phyloP scores from a whole-genome alignment of 2,888 invertebrate genomes.

The Hirtodrosophila histrioides region DNA sequence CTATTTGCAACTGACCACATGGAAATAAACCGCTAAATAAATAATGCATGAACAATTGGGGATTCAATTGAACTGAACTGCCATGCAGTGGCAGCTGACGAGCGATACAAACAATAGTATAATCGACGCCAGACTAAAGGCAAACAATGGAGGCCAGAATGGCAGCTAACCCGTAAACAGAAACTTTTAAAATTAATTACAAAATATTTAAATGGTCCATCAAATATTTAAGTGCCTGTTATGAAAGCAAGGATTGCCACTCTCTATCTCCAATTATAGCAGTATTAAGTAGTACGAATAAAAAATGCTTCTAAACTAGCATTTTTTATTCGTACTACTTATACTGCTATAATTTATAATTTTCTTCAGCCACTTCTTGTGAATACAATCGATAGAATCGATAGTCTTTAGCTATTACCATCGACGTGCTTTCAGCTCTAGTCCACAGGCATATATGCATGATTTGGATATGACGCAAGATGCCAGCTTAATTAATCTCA shows the following conservation, averaged over 20 bases:
- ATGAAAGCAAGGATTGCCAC: conserved; percentile 8
- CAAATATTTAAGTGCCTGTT: conserved; percentile 47
- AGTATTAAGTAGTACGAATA: too few relatives aligned
- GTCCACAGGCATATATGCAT: too few relatives aligned
- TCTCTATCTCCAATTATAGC: too few relatives aligned
- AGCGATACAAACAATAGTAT: conserved; percentile 14
- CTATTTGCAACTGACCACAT: conserved; percentile 57
- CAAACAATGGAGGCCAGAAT: conserved; percentile 12
- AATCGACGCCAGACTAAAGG: conserved; percentile 12
- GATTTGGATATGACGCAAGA: neutral
- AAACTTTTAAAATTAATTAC: conserved; percentile 66
- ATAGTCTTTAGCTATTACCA: too few relatives aligned
- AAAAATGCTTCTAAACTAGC: conserved; percentile 32
- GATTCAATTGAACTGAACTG: conserved; percentile 48
- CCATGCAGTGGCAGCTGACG: conserved; percentile 23
- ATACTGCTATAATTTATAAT: too few relatives aligned
- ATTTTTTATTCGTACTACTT: too few relatives aligned
- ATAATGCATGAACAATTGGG: conserved; percentile 62
- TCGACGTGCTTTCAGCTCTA: too few relatives aligned
- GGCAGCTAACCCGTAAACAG: conserved; percentile 25
- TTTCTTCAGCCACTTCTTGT: too few relatives aligned
- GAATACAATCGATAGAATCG: too few relatives aligned
- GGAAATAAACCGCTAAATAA: conserved; percentile 73
- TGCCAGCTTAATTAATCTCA: conserved; percentile 4
- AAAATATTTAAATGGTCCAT: conserved; percentile 56